phyloP scores from a whole-genome alignment of 2,888 invertebrate genomes.

The Cheilosia impressa region DNA sequence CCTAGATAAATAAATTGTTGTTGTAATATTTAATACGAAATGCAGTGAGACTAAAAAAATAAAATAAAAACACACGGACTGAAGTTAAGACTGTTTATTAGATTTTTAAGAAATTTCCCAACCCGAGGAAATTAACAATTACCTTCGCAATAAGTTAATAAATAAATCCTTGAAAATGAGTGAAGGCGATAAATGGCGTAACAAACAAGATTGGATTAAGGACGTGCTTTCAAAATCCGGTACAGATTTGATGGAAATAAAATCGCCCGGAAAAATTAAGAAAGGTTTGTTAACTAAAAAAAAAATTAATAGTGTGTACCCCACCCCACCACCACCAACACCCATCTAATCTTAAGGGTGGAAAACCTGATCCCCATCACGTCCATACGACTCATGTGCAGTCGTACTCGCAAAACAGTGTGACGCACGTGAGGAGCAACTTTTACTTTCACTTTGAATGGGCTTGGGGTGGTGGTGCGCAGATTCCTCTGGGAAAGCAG shows the following conservation, averaged over 20 bases:
- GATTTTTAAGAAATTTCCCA: conserved; percentile 43
- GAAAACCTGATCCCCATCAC: conserved; percentile 42
- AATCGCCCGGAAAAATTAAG: conserved; percentile 77
- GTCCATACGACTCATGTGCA: conserved; percentile 24
- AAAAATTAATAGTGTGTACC: background rate
- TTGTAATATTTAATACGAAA: conserved; percentile 23
- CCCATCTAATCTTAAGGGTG: conserved; percentile 51
- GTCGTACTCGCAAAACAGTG: background rate
- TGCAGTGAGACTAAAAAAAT: conserved; percentile 18
- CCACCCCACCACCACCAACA: conserved; percentile 16
- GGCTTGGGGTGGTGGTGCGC: conserved; percentile 63
- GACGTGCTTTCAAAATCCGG: conserved; percentile 84
- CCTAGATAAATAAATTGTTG: conserved; percentile 8
- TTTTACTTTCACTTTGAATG: conserved; percentile 67
- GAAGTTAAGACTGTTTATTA: conserved; percentile 68
- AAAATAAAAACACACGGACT: conserved; percentile 49
- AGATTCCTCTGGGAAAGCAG: conserved; percentile 53
- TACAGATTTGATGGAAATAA: conserved; percentile 82
- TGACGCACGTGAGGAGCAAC: conserved; percentile 58
- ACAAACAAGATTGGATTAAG: conserved; percentile 85
- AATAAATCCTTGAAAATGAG: conserved; percentile 80
- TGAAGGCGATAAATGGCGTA: conserved; percentile 79
- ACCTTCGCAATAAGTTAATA: background rate
- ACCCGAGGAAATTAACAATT: no score
- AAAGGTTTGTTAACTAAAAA: conserved; percentile 78